Conservation (phyloP, 2,888 invertebrate species). For the Sinelater perroti region DNA sequence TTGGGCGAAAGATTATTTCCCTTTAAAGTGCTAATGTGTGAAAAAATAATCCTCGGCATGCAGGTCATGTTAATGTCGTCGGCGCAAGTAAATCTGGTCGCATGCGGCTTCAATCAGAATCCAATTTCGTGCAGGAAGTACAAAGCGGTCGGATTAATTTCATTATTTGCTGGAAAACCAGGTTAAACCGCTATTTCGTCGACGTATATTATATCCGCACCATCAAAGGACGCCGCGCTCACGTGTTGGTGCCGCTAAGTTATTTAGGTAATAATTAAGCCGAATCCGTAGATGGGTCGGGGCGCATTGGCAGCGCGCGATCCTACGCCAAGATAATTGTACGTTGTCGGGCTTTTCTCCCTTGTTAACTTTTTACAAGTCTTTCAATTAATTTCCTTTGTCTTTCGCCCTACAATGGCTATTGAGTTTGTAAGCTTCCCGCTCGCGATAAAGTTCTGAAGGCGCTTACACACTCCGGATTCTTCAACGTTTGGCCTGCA, state of each 20-base stretch:
- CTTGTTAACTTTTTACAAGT: neutral
- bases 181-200: constrained; percentile 20
- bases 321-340: too few relatives aligned
- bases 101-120: constrained; percentile 8
- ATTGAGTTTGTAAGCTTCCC: constrained; percentile 4
- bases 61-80: neutral
- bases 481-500: neutral
- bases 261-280: constrained; percentile 3
- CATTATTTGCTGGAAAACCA: constrained; percentile 19
- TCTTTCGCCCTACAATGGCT: constrained; percentile 6
- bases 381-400: constrained; percentile 13
- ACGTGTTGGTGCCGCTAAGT: constrained; percentile 9
- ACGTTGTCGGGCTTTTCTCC: neutral
- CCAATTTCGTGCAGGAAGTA: constrained; percentile 8
- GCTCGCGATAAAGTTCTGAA: neutral
- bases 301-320: too few relatives aligned
- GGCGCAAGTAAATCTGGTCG: neutral
- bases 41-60: too few relatives aligned
- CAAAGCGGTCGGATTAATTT: constrained; percentile 23
- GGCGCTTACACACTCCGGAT: neutral
- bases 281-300: neutral
- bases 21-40: too few relatives aligned
- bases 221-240: constrained; percentile 1
- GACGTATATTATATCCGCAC: constrained; percentile 10
- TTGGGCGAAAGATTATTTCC: too few relatives aligned